Base-by-base conservation (phyloP, 2,113 vertebrate species). In the Accipiter virgatus region DNA sequence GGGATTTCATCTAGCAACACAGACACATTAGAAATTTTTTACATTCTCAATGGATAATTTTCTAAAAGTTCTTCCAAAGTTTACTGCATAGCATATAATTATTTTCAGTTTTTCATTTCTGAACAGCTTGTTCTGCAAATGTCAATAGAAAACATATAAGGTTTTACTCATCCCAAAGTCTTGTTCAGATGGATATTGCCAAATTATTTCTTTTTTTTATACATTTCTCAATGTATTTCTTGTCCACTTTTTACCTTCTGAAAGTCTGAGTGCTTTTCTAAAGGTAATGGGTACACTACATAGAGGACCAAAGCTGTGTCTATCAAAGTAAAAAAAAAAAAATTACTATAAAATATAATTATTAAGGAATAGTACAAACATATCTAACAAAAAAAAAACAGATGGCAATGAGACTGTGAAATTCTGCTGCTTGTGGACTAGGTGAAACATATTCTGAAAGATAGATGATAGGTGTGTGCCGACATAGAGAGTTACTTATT, bases 21-120 rank as follows among this genome's bases (percentile, higher is more conserved):
- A 19, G 61, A 38, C 17, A 40, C 13, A 21, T 78, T 48, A 78
- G 36, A 55, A 9, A 5, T 66, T 38, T 86, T 95, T 78, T 74
- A 32, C 10, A 27, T 23, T 86, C 27, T 59, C 17, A 70, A 8
- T 84, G 29, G 16, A 55, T 70, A 81, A 38, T 78, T 79, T 81
- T 84, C 26, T 81, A 59, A 55, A 91, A 84, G 19, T 88, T 95
- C 8, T 94, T 84, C 17, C 17, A 34, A 91, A 75, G 3, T 87
- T 87, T 91, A 32, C 29, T 81, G 42, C 7, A 59, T n/a, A 74
- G 6, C 19, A 73, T 43, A 32, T 5, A 74, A 81, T 50, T 90
- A 50, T 96, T 94, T 94, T 84, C 43, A 71, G 19, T 18, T 93
- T 81, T 81, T 84, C 18, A 67, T 78, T 93, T 89, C n/a, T 91